Evolutionary conservation across 2,888 invertebrate species (phyloP).

Genomic region (Taenaris catops): DNA sequence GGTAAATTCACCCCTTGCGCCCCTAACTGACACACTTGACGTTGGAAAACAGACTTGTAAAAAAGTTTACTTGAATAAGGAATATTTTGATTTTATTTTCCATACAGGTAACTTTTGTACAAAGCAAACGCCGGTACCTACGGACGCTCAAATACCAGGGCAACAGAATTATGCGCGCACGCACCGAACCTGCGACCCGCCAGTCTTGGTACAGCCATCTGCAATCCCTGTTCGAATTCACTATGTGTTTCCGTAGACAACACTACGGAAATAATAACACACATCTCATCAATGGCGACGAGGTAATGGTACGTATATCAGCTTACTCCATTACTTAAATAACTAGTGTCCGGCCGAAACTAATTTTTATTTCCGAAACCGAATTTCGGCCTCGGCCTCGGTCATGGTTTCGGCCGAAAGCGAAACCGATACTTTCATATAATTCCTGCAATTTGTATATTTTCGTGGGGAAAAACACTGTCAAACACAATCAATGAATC

Average conservation of each 20-base stretch:
- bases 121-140: conserved; percentile 72
- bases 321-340: too few species aligned
- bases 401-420: too few species aligned
- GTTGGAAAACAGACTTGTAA: too few species aligned
- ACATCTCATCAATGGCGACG: conserved; percentile 47
- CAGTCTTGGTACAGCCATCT: conserved; percentile 42
- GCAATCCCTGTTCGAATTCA: conserved; percentile 47
- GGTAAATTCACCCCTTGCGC: too few species aligned
- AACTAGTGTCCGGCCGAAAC: too few species aligned
- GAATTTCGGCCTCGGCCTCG: too few species aligned
- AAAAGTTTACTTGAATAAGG: neutral
- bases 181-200: conserved; percentile 14
- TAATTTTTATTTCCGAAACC: too few species aligned
- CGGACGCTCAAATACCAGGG: conserved; percentile 75
- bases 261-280: conserved; percentile 57
- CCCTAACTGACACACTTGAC: too few species aligned
- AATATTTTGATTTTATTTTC: neutral
- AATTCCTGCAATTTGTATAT: too few species aligned
- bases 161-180: conserved; percentile 49
- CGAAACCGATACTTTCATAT: too few species aligned
- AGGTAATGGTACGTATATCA: conserved; percentile 61
- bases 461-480: too few species aligned
- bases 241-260: conserved; percentile 54
- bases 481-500: too few species aligned
- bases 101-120: conserved; percentile 69